Conservation (phyloP, 2,888 invertebrate genomes). For the Heterodera filipjevi region DNA sequence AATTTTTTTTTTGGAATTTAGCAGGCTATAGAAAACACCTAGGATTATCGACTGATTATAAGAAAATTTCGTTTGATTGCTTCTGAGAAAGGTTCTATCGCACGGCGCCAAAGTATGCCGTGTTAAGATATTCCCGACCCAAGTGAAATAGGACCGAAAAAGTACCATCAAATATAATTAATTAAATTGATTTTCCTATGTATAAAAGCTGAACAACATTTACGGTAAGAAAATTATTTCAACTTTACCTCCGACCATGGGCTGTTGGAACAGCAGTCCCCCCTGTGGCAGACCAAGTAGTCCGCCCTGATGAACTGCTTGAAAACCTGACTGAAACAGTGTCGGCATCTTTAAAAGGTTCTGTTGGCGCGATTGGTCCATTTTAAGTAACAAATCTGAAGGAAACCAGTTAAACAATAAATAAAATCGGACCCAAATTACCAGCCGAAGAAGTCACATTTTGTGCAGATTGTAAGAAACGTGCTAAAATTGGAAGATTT, state of each 20-base stretch:
- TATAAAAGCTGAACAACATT: no score
- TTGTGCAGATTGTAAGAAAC: conserved; percentile 6
- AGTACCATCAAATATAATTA: no score
- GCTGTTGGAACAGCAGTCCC: neutral
- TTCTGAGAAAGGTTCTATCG: no score
- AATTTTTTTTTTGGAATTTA: no score
- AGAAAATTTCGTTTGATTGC: no score
- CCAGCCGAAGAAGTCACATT: neutral
- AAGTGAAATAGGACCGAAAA: no score
- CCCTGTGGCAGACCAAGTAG: neutral
- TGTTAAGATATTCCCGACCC: no score
- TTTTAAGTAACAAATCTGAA: neutral
- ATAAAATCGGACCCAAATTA: neutral
- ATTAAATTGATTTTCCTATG: no score
- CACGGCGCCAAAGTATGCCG: no score
- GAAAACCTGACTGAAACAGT: neutral
- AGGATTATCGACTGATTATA: no score
- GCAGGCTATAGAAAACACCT: no score
- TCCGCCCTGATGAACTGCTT: neutral
- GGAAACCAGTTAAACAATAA: neutral
- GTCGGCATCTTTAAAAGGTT: neutral
- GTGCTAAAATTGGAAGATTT: neutral
- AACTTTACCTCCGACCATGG: conserved; percentile 4
- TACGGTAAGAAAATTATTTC: no score
- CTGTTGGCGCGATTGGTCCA: neutral